Evolutionary conservation across 2,113 vertebrate genomes (phyloP), one percentile per base, ranked within the genome.

Genomic region (Etheostoma cragini): DNA sequence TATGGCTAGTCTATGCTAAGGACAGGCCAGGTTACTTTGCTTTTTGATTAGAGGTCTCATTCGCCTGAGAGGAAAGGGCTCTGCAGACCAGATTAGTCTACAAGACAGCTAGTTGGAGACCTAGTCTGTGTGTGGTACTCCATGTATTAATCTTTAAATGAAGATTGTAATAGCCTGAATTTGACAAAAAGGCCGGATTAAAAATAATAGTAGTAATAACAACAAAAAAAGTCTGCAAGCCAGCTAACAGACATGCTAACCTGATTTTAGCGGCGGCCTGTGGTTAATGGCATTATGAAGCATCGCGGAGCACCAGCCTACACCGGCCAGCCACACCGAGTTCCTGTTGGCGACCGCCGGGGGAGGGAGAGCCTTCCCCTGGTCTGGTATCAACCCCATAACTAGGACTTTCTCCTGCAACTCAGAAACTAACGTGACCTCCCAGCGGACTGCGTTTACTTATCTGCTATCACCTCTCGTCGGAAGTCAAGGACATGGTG

Each of bases 311-410:
- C 33, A 0, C 94, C 96, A 97, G 22, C 96, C 96, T 0, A 70
- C 0, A 0, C 90, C 1, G 0, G 84, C 93, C 45, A 95, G n/a
- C 93, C 94, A 95, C 11, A 85, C 1, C 0, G 96, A 96, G 71
- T 77, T 91, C 50, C 72, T 87, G 93, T 96, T 97, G 0, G 94
- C 0, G 10, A 97, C 45, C 0, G 90, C 90, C 0, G 96, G 96
- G 0, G 97, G 96, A 82, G 95, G 95, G 46, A 97, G 92, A 50
- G 2, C 17, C 50, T 94, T 95, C 0, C 76, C 87, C 76, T 96
- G 95, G 16, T 96, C 95, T 11, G 96, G 95, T 2, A 96, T 3
- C 15, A 94, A 22, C 42, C 15, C 85, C 96, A 97, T 97, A 49
- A 72, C 76, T 26, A 69, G 1, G 30, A 45, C 14, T 24, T 10